Evolutionary conservation across 2,797 vertebrate genomes (phyloP).

Genomic region (Parotocinclus haroldoi): DNA sequence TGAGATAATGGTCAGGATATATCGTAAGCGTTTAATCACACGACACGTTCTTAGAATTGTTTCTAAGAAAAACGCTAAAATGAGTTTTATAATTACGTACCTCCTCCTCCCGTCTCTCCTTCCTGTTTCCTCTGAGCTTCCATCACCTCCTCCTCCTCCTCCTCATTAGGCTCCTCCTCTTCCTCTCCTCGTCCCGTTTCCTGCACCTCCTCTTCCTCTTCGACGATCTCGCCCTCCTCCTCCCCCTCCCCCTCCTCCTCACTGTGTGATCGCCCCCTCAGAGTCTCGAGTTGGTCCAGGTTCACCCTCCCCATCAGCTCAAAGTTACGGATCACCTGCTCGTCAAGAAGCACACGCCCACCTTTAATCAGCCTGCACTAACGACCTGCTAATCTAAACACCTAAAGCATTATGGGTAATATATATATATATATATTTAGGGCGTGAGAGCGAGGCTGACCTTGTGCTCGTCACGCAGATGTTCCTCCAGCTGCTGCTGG

Average conservation of each 20-base stretch:
- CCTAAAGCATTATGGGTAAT: no score
- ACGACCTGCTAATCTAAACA: no score
- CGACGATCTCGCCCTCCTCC: slow-evolving; percentile 70
- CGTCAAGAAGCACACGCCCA: no score
- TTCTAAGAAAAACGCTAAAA: no score
- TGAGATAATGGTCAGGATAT: no score
- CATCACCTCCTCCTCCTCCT: slow-evolving; percentile 51
- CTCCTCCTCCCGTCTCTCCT: slow-evolving; percentile 56
- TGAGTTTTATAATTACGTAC: slow-evolving; percentile 55
- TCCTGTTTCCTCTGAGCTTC: slow-evolving; percentile 56
- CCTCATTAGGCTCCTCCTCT: slow-evolving; percentile 73
- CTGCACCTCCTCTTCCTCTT: slow-evolving; percentile 78
- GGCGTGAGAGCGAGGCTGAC: slow-evolving; percentile 59
- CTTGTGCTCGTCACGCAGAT: slow-evolving; percentile 95
- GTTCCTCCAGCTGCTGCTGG: slow-evolving; percentile 85
- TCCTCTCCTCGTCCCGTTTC: slow-evolving; percentile 66
- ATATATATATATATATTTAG: no score
- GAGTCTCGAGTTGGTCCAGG: slow-evolving; percentile 92
- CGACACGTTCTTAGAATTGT: no score
- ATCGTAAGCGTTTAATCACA: no score
- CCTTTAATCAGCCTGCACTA: not conserved
- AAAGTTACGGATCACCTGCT: slow-evolving; percentile 93
- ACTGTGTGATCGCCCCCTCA: slow-evolving; percentile 80
- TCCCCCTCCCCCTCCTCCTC: slow-evolving; percentile 81
- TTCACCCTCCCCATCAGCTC: slow-evolving; percentile 95